Base-by-base conservation (phyloP, 2,888 invertebrate species). In the Chymomyza amoena region DNA sequence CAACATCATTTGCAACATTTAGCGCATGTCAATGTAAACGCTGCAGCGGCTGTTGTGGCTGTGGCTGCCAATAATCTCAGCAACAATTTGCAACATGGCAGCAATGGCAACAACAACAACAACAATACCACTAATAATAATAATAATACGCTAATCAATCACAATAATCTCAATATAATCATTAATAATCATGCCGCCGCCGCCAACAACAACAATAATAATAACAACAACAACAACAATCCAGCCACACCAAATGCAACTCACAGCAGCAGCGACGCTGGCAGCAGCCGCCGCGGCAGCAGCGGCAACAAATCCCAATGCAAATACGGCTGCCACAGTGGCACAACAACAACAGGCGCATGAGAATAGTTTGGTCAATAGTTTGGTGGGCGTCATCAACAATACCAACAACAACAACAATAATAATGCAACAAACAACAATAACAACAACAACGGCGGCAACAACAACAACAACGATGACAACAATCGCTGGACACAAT, bases 401-500 rank as follows among this genome's bases (percentile, higher is more conserved):
- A 86, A 39, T 54, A 79, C 70, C 61, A 78, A 64, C 16, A 80
- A 68, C 64, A 78, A 66, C 45, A 84, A 75, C 56, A 85, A 75
- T 32, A 84, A 77, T 36, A 83, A 84, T 32, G 82, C 73, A 54
- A 87, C 75, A 39, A 79, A 74, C 57, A 80, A 66, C 45, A 81
- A 52, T 64, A 83, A 66, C 66, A 81, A 62, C 66, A 77, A 60
- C 69, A 84, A 60, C 70, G 77, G 56, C 57, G 80, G 36, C 60
- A 86, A 61, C 60, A 83, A 62, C 64, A 84, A 64, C 32, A 84
- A 77, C 64, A 89, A 70, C 73, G 83, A 92, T 61, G 91, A 92
- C 69, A 90, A 84, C 80, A 91, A 84, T 79, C 92, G 92, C 57
- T 92, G 92, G 92, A 92, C 92, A 70, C 92, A 92, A 79, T 92